phyloP scores from a whole-genome alignment of 2,797 vertebrate genomes.

The Pseudotriccus pelzelni region DNA sequence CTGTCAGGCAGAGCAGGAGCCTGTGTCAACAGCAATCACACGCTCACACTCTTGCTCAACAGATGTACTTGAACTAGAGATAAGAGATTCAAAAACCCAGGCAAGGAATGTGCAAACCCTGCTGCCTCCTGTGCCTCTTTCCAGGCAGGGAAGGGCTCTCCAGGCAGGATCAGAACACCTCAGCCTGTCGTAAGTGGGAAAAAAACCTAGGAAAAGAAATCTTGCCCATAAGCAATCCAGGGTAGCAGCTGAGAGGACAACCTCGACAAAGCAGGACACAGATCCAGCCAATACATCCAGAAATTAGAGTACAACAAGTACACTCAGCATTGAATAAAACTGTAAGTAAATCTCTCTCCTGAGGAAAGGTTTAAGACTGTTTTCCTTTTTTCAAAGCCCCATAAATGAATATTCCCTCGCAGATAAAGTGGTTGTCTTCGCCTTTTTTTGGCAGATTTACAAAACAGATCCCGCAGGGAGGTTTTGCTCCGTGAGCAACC shows the following conservation, averaged over 20 bases:
- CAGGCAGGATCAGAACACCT: neutral
- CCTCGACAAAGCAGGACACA: neutral
- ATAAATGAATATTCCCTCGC: neutral
- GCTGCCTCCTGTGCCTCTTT: neutral
- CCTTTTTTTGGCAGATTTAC: neutral
- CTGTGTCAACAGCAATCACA: slow-evolving; percentile 28
- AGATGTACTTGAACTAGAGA: slow-evolving; percentile 16
- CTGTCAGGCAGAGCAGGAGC: neutral
- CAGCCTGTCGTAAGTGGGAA: neutral
- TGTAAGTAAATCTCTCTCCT: neutral
- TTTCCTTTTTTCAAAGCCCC: neutral
- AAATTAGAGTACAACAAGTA: neutral
- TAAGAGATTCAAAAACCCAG: neutral
- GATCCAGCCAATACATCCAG: neutral
- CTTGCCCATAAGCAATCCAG: neutral
- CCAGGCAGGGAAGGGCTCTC: neutral
- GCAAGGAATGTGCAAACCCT: neutral
- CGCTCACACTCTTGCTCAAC: slow-evolving; percentile 9
- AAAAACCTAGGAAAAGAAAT: neutral
- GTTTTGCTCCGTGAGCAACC: slow-evolving; percentile 33
- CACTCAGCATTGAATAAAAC: neutral
- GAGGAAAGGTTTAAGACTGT: neutral
- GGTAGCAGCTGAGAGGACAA: neutral
- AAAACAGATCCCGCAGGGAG: neutral
- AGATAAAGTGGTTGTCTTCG: neutral